phyloP scores from a whole-genome alignment of 1,140 invertebrate species.

The Lycorma delicatula region DNA sequence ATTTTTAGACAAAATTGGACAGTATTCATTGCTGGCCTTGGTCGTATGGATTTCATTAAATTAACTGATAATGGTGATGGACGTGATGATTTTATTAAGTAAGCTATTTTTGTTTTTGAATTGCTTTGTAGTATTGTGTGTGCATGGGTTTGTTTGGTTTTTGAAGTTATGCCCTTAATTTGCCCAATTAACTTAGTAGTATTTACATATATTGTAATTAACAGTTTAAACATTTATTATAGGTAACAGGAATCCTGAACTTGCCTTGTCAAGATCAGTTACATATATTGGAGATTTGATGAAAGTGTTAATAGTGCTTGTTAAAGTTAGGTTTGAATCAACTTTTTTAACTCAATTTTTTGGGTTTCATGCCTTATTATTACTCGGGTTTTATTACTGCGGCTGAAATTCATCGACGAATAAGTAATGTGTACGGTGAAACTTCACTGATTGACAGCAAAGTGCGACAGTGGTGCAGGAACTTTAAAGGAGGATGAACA shows the following conservation, averaged over 20 bases:
- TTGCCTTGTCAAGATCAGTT: no score
- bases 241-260: slow-evolving; percentile 60
- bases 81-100: slow-evolving; percentile 6
- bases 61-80: slow-evolving; percentile 26
- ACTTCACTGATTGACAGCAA: no score
- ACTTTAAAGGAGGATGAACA: no score
- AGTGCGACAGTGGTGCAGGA: no score
- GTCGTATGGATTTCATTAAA: slow-evolving; percentile 56
- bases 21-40: slow-evolving; percentile 76
- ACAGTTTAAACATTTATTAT: not conserved
- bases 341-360: no score
- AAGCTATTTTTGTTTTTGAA: not conserved
- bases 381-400: no score
- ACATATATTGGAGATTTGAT: no score
- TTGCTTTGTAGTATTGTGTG: not conserved
- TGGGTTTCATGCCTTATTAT: no score
- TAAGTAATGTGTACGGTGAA: no score
- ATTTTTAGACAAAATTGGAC: slow-evolving; percentile 53
- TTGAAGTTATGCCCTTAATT: slow-evolving; percentile 5
- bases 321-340: no score
- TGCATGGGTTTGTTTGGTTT: not conserved
- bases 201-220: not conserved
- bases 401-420: no score
- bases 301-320: no score
- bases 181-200: not conserved